These are phyloP conservation scores for Eufriesea mexicana DNA, from an alignment of 1,140 invertebrate genomes.

Conservation along the genomic window DNA sequence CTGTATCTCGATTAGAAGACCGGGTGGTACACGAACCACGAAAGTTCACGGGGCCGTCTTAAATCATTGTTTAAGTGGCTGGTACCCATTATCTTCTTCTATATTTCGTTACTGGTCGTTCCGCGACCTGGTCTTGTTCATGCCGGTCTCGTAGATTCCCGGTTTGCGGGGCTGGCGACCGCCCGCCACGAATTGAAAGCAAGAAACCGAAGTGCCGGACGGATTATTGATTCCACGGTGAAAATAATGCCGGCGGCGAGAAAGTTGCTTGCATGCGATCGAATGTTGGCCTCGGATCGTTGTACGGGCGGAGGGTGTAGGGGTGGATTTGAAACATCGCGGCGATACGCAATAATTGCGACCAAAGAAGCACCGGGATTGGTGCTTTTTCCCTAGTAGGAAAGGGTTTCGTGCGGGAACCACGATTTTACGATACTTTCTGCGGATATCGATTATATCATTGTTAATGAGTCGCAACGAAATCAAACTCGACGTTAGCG, in stretches of 20 bases:
- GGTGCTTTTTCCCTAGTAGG: constrained; percentile 1
- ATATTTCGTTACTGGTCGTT: constrained; percentile 30
- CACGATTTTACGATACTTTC: background rate
- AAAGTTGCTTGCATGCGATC: constrained; percentile 47
- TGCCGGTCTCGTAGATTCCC: constrained; percentile 32
- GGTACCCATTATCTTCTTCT: constrained; percentile 60
- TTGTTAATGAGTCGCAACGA: background rate
- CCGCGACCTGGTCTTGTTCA: constrained; percentile 49
- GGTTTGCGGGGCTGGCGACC: background rate
- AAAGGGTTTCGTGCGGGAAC: constrained; percentile 4
- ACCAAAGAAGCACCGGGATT: background rate
- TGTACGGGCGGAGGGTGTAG: too few species aligned
- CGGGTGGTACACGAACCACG: constrained; percentile 39
- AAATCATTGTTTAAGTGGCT: constrained; percentile 67
- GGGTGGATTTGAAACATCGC: background rate
- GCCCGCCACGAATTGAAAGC: constrained; percentile 50
- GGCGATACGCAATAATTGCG: background rate
- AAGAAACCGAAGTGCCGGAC: constrained; percentile 33
- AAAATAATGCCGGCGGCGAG: constrained; percentile 43
- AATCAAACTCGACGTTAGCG: background rate
- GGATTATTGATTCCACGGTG: constrained; percentile 45
- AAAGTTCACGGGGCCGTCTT: constrained; percentile 49
- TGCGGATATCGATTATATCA: background rate
- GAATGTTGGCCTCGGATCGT: background rate
- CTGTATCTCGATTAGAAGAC: constrained; percentile 27